A percentile compares a stretch with the other conserved stretches of the same genome.
phyloP scores from a whole-genome alignment of 2,113 vertebrate genomes.

The Platichthys stellatus region DNA sequence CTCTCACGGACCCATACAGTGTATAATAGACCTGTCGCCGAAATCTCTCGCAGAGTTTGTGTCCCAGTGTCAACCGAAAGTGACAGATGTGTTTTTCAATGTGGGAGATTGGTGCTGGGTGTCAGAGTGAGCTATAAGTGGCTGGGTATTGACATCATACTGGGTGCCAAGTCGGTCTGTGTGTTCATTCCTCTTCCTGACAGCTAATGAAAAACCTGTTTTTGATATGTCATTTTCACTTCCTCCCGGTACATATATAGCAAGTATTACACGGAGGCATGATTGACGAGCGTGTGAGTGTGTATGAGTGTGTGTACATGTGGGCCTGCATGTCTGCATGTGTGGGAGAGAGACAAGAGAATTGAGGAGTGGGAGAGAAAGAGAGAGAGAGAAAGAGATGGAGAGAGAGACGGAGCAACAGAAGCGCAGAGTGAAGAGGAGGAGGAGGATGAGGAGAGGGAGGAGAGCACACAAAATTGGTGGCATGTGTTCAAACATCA shows the following conservation, averaged over 20 bases:
- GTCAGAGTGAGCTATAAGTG: conserved; percentile 65
- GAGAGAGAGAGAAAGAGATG: not conserved
- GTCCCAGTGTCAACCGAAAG: conserved; percentile 52
- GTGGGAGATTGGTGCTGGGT: conserved; percentile 53
- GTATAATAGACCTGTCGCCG: conserved; percentile 53
- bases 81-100: conserved; percentile 61
- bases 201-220: conserved; percentile 70
- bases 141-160: conserved; percentile 66
- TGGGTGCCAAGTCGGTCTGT: conserved; percentile 48
- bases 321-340: conserved; percentile 12
- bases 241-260: conserved; percentile 49
- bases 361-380: conserved; percentile 35
- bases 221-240: conserved; percentile 64
- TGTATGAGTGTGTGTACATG: not conserved
- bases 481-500: conserved; percentile 74
- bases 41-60: conserved; percentile 39
- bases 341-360: conserved; percentile 41
- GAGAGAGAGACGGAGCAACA: not conserved
- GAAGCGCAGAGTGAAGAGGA: not conserved
- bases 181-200: conserved; percentile 65
- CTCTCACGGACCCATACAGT: conserved; percentile 7
- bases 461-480: conserved; percentile 47
- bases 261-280: conserved; percentile 43
- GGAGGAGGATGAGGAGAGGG: conserved; percentile 6
- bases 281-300: conserved; percentile 29